Conservation (phyloP, 2,113 vertebrate species). For the Archilochus colubris region DNA sequence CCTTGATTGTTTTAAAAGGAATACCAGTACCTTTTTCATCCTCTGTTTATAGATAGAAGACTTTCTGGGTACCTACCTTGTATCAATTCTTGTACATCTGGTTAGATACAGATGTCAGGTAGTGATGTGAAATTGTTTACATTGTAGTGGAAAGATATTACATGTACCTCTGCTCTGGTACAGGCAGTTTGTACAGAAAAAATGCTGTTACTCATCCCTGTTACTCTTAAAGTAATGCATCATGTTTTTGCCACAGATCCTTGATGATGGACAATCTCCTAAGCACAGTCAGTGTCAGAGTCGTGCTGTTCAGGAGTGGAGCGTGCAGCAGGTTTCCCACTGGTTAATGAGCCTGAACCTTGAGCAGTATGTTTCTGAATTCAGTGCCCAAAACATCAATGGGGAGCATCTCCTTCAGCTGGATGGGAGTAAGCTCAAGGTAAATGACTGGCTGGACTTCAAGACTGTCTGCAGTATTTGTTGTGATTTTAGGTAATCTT, state of each 20-base stretch:
- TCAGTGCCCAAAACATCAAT: constrained; percentile 90
- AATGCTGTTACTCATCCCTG: neutral
- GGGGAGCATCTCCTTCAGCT: constrained; percentile 91
- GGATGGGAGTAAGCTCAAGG: constrained; percentile 91
- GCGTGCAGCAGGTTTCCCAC: constrained; percentile 88
- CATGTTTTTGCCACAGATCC: constrained; percentile 81
- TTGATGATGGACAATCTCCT: constrained; percentile 86
- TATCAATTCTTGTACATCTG: neutral
- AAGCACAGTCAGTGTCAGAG: constrained; percentile 87
- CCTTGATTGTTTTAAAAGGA: neutral
- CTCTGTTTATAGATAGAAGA: neutral
- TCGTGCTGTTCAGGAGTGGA: constrained; percentile 88
- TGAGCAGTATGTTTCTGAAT: constrained; percentile 91
- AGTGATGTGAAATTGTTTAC: neutral
- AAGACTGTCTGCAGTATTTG: neutral
- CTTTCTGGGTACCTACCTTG: neutral
- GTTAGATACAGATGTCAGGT: neutral
- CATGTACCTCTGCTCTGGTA: neutral
- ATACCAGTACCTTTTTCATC: neutral
- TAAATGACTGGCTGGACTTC: constrained; percentile 51
- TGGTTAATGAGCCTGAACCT: constrained; percentile 91
- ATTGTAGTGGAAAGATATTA: neutral
- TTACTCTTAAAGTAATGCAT: neutral
- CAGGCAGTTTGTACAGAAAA: neutral
- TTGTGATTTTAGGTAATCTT: neutral